Evolutionary conservation across 1,140 invertebrate genomes (phyloP).

Genomic region (Harpegnathos saltator): DNA sequence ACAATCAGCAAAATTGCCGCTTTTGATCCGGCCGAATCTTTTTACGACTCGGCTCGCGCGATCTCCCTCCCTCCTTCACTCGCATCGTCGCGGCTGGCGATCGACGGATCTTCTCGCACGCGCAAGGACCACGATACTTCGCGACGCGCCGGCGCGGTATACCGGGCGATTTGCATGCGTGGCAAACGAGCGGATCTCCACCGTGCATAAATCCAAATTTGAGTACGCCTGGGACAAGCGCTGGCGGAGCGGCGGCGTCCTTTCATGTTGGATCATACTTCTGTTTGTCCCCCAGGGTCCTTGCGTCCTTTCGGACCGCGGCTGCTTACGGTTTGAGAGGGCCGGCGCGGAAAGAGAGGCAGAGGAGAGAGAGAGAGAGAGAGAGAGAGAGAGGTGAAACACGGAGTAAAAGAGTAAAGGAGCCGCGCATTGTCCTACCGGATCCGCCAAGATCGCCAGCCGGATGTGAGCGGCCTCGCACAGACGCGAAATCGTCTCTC

Average conservation of each 20-base stretch:
- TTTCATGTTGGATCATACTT: constrained; percentile 80
- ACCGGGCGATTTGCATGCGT: constrained; percentile 72
- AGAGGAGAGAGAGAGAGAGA: neutral
- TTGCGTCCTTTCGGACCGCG: constrained; percentile 69
- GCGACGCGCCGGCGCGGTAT: neutral
- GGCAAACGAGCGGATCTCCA: constrained; percentile 73
- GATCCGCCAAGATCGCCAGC: constrained; percentile 69
- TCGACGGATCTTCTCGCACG: neutral
- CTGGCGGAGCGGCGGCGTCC: constrained; percentile 62
- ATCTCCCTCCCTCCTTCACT: constrained; percentile 41
- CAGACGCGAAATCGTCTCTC: constrained; percentile 64
- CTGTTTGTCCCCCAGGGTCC: constrained; percentile 71
- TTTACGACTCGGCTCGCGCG: neutral
- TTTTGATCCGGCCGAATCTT: neutral
- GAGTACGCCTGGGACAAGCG: constrained; percentile 60
- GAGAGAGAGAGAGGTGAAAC: neutral
- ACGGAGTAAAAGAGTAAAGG: constrained; percentile 60
- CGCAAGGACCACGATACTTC: constrained; percentile 30
- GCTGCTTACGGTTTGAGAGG: constrained; percentile 36
- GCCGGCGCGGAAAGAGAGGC: neutral
- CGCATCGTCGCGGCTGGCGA: neutral
- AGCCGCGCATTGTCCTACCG: constrained; percentile 74
- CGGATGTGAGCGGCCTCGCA: constrained; percentile 68
- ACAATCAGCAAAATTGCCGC: neutral
- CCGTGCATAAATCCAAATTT: constrained; percentile 79